phyloP scores from a whole-genome alignment of 2,888 invertebrate genomes.

The Andrena praecox region DNA sequence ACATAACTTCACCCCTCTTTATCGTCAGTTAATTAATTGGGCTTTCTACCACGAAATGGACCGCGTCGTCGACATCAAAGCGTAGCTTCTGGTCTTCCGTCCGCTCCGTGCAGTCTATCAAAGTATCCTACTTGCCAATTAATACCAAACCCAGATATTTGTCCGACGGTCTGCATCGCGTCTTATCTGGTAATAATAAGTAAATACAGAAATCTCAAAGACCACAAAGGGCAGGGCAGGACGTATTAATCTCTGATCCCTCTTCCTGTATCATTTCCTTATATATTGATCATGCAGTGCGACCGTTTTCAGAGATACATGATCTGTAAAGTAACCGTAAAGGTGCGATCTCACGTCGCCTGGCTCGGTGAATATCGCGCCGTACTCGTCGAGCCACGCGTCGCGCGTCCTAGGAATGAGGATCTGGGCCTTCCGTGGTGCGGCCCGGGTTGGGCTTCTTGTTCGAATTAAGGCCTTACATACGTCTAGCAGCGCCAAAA shows the following conservation, averaged over 20 bases:
- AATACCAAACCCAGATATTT: constrained; percentile 82
- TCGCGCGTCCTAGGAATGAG: no score
- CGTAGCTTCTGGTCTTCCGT: constrained; percentile 71
- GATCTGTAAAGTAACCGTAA: not conserved
- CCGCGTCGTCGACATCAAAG: constrained; percentile 82
- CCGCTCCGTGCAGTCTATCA: constrained; percentile 70
- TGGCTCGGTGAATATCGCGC: no score
- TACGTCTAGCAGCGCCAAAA: no score
- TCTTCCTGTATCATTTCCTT: not conserved
- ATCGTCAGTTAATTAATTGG: constrained; percentile 81
- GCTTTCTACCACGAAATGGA: constrained; percentile 80
- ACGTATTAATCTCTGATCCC: constrained; percentile 24
- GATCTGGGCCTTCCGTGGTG: no score
- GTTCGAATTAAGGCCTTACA: no score
- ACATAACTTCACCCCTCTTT: constrained; percentile 56
- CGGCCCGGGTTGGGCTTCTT: no score
- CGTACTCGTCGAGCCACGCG: no score
- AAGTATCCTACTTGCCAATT: constrained; percentile 80
- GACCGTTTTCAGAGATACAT: not conserved
- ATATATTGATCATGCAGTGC: not conserved
- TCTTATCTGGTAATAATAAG: constrained; percentile 82
- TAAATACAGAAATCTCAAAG: constrained; percentile 72
- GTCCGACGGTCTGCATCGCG: constrained; percentile 70
- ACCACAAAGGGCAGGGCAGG: not conserved
- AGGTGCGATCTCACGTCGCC: not conserved